Base-by-base conservation (phyloP, 1,140 invertebrate genomes). In the Zaprionus inermis region DNA sequence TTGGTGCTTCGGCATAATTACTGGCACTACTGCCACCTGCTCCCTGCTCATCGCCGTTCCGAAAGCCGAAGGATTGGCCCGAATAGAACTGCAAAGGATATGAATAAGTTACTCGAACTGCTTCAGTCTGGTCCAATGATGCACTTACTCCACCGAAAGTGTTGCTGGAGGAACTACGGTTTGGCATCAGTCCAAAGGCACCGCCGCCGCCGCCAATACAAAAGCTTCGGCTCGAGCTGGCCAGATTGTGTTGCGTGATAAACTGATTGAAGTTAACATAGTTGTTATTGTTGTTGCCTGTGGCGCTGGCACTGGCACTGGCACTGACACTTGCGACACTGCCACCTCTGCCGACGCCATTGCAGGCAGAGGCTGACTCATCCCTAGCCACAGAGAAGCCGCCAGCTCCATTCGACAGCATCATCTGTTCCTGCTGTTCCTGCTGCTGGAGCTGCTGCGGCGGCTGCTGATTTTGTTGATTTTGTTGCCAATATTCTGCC, bases 231-330 rank as follows among this genome's bases (percentile, higher is more conserved):
- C 36, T 36, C 20, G 68, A 54, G 6, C 56, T 66, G 20, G 63
- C 68, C 51, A 92, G 67, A 78, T 92, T 92, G 68, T 92, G 91
- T 69, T 92, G 91, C 52, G 86, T 81, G 18, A 92, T 91, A 69
- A 92, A 92, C 74, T 92, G 91, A 76, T 91, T 92, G 46, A 92
- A 92, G 58, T 91, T 91, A 41, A 92, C 91, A 64, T 92, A 92
- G 69, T 92, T 92, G 59, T 89, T 91, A 57, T 88, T 91, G 72
- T 73, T 67, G 49, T 65, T 63, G 54, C 44, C 44, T 28, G 16
- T 72, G 54, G 51, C 30, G 16, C 28, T 55, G 52, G n/a, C 49
- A 6, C 49, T 56, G 41, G 36, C 20, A 54, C 36, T 72, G 11
- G 49, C 49, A 6, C 49, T 56, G 41, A 30, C 20, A 54, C 36